Evolutionary conservation across 35 echinoderm and acorn worm species (phyloP), one percentile per base, ranked within the genome.

Genomic region (Patiria miniata): DNA sequence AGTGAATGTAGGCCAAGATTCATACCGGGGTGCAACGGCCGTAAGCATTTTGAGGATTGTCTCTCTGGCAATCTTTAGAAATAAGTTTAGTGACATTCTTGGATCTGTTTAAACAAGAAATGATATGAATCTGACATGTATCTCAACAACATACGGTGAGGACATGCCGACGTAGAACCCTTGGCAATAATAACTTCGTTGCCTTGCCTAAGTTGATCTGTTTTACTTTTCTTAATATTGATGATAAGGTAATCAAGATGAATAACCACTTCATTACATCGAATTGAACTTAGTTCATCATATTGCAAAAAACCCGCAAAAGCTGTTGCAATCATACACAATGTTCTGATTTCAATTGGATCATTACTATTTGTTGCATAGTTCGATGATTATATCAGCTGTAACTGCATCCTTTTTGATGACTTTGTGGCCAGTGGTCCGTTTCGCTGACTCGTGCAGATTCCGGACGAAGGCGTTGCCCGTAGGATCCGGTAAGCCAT

Each of bases 1-100:
- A 82, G 52, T 14, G 80, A 82, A 82, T 82, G 80, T 33, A 52
- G 19, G 28, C 80, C 80, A 18, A 82, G 51, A 14, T 44, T 52
- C 16, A 18, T 19, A 7, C 7, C 0, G n/a, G 52, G 60, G 60
- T 65, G 60, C 60, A 7, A 19, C 60, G 8, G 60, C 8, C 12
- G 0, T 15, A 7, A 65, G 22, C n/a, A 65, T 18, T 65, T 65
- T 23, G 7, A 65, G 8, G 22, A 65, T 65, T 7, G 12, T 18
- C 2, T 51, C 80, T 53, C 36, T 18, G 36, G 60, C 60, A 18
- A 32, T 65, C 15, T 22, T 65, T 65, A n/a, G 12, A 26, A 21
- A 65, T 65, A 7, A 65, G n/a, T 65, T 22, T 65, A n/a, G 14
- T 18, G n/a, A 65, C 60, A 19, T 7, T n/a, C 7, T 65, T 65